Conservation (phyloP, 2,797 vertebrate genomes). For the Aulostomus chinensis region DNA sequence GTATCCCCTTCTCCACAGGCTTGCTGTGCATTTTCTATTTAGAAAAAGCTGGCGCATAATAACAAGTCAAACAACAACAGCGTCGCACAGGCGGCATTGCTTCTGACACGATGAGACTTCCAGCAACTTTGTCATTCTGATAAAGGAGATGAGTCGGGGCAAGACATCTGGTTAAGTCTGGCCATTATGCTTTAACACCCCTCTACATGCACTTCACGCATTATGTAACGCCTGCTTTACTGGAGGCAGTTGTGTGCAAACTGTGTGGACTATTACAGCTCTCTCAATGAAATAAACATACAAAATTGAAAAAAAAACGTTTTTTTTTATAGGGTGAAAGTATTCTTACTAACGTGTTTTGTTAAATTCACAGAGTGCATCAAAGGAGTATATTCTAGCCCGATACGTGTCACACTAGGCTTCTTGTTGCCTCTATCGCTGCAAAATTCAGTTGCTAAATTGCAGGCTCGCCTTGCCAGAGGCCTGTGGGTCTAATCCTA, state of each 20-base stretch:
- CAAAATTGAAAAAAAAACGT: too few relatives aligned
- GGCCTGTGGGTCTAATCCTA: constrained; percentile 49
- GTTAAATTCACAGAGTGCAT: too few relatives aligned
- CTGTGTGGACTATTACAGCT: neutral
- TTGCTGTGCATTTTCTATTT: constrained; percentile 41
- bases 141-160: constrained; percentile 32
- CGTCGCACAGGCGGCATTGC: constrained; percentile 17
- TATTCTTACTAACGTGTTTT: too few relatives aligned
- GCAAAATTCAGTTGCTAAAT: constrained; percentile 23
- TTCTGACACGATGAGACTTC: constrained; percentile 17
- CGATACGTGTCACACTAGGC: constrained; percentile 10
- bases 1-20: constrained; percentile 31
- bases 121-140: constrained; percentile 38
- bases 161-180: constrained; percentile 14
- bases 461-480: constrained; percentile 41
- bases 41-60: constrained; percentile 37
- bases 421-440: constrained; percentile 23
- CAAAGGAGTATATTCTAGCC: too few relatives aligned
- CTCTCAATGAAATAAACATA: neutral
- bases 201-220: neutral
- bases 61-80: constrained; percentile 49
- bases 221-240: neutral
- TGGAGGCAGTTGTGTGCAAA: neutral
- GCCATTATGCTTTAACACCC: neutral
- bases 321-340: too few relatives aligned